Evolutionary conservation across 2,888 invertebrate genomes (phyloP).

Genomic region (Eupithecia abbreviata): DNA sequence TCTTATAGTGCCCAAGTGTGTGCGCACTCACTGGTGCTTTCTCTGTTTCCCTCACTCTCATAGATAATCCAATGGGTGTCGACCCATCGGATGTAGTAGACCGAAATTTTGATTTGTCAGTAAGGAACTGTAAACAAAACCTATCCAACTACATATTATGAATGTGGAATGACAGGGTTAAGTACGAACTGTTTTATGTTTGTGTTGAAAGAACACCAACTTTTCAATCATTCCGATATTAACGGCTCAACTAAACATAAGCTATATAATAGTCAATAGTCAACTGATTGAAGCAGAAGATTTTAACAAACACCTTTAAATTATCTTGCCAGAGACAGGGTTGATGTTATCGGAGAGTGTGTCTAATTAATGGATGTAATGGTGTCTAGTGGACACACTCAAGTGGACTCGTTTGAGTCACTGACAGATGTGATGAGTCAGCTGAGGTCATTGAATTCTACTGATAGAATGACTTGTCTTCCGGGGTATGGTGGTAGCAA

Average conservation of each 20-base stretch:
- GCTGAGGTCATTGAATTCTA: background rate
- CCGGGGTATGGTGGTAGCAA: background rate
- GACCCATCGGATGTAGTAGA: too few relatives aligned
- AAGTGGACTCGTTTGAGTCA: background rate
- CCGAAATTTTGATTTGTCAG: too few relatives aligned
- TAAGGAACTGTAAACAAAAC: too few relatives aligned
- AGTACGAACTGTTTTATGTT: too few relatives aligned
- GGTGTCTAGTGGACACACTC: background rate
- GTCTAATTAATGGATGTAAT: background rate
- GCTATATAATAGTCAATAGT: background rate
- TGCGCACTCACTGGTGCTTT: too few relatives aligned
- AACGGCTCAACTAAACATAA: background rate
- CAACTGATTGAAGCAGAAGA: background rate
- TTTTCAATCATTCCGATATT: too few relatives aligned
- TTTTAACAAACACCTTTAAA: background rate
- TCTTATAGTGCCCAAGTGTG: too few relatives aligned
- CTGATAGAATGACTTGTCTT: background rate
- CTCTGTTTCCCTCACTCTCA: too few relatives aligned
- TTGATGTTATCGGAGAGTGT: conserved; percentile 2
- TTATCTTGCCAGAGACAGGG: background rate
- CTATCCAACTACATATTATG: too few relatives aligned
- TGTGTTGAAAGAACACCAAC: too few relatives aligned
- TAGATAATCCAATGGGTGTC: too few relatives aligned
- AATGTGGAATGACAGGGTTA: too few relatives aligned
- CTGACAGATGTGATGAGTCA: background rate